Base-by-base conservation (phyloP, 1,140 invertebrate species). In the Trichogramma pretiosum region DNA sequence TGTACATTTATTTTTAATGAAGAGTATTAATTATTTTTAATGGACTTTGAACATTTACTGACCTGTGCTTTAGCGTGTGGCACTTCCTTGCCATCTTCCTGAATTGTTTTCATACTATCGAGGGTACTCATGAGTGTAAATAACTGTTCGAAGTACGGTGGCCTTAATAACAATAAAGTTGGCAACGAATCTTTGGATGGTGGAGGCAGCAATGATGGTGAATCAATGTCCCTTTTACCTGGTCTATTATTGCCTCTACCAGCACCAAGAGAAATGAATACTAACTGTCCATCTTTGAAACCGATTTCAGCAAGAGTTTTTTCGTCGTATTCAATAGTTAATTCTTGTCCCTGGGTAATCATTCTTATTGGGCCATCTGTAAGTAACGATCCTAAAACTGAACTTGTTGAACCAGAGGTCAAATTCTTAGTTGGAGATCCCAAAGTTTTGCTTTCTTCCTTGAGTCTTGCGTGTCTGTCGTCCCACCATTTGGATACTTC, bases 401-500 rank as follows among this genome's bases (percentile, higher is more conserved):
- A 71, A 3, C 57, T 56, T 2, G 52, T 39, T 2, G 56, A 58
- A 10, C 56, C 53, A 24, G n/a, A 21, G 5, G 43, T 22, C 0
- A 55, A 39, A 4, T 56, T 28, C 17, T 57, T 61, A 1, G 46
- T 32, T 9, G 45, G 48, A 19, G 61, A 60, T 1, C 56, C 60
- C 34, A 65, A 61, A 36, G 44, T 51, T 28, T 7, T 28, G 5
- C 9, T 11, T 2, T 32, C 1, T 18, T 46, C 45, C 2, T 30
- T 22, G 13, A 47, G 39, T 11, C 9, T 5, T 13, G 59, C 61
- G 37, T 67, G 73, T 9, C 61, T 72, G 23, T 64, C 79, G 57
- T 89, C 84, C 85, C 87, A 91, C 89, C 91, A 94, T 42, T 88
- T 83, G n/a, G 87, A 85, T 13, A 94, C 87, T 75, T 95, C 92